Conservation (phyloP, 2,888 invertebrate species). For the Temnothorax unifasciatus region DNA sequence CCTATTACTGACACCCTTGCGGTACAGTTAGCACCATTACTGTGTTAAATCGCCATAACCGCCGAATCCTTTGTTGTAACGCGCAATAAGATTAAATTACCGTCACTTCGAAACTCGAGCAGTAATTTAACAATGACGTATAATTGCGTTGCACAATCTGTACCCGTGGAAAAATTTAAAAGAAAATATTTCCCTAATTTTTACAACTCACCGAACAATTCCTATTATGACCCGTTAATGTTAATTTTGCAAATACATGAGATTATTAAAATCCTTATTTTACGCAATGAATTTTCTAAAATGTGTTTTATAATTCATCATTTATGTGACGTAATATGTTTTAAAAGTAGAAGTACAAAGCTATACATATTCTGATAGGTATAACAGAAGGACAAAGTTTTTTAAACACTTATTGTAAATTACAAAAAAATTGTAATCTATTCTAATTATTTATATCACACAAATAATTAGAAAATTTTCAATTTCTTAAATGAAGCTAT, state of each 20-base stretch:
- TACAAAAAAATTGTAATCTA: neutral
- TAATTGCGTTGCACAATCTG: neutral
- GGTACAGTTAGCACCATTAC: constrained; percentile 56
- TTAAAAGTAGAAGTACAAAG: neutral
- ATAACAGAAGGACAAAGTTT: neutral
- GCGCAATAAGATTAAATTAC: constrained; percentile 52
- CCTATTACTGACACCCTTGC: constrained; percentile 62
- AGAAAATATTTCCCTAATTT: neutral
- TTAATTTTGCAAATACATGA: neutral
- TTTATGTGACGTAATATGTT: neutral
- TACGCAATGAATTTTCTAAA: neutral
- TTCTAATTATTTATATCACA: neutral
- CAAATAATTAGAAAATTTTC: neutral
- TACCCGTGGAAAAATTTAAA: neutral
- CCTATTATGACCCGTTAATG: neutral
- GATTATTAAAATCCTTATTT: constrained; percentile 1
- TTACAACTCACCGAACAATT: neutral
- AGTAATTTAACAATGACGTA: constrained; percentile 31
- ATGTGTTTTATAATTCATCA: neutral
- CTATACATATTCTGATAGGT: neutral
- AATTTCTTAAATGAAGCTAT: neutral
- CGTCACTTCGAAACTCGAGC: neutral
- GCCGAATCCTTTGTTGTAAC: constrained; percentile 51
- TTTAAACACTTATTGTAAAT: neutral
- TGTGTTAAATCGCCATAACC: constrained; percentile 53